Base-by-base conservation (phyloP, 2,113 vertebrate species). In the Alectura lathami region DNA sequence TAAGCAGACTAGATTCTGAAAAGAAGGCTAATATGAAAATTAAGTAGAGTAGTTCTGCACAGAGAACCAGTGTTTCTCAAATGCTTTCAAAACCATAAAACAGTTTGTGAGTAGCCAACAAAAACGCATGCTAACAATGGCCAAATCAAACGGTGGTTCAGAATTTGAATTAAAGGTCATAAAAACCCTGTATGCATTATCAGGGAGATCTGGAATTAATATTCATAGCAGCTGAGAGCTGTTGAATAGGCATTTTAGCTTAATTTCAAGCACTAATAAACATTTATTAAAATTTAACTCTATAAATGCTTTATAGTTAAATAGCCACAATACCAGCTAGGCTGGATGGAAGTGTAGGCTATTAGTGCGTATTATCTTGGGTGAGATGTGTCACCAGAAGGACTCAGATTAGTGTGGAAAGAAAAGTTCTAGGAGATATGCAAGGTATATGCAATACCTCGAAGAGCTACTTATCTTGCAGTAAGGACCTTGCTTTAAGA, bases 81-180 rank as follows among this genome's bases (percentile, higher is more conserved):
- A 92, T 42, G 86, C 80, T 86, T 95, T 94, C 89, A 82, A 79
- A 95, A 92, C 81, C 23, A 8, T 96, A 95, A 96, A 95, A 91
- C 77, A 92, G 82, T 94, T 74, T 85, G 82, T 45, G 81, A 92
- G 84, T 92, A 87, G 94, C 93, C 93, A 94, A 84, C 93, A 82
- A 91, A 96, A 85, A 92, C 86, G 84, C 82, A 85, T 79, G 83
- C 73, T 95, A 87, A 94, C 73, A 95, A 94, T 89, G 86, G 89
- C 92, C 95, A 97, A 96, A 94, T 97, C 91, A 97, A 97, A 96
- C 95, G 96, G 74, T 87, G 84, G 91, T 94, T 95, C 89, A 92
- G 89, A 91, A 92, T 92, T 84, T 68, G 89, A 96, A 97, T 94
- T 96, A 94, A 96, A 95, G 84, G 91, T 94, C 94, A 92, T 93